Conservation (phyloP, 2,888 invertebrate genomes). For the Choristoneura rosaceana region DNA sequence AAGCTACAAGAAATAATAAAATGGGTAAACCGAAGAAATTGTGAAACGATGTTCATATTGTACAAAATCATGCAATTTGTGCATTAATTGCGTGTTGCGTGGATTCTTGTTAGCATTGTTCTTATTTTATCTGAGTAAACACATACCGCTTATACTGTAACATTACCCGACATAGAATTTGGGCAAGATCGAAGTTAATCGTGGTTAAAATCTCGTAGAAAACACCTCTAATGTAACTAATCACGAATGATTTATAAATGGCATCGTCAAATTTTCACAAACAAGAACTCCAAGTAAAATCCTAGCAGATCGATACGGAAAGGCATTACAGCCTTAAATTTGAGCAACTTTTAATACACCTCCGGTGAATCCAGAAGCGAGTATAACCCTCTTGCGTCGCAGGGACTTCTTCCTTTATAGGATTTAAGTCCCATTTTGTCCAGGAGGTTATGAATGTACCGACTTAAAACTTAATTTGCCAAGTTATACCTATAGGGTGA, state of each 20-base stretch:
- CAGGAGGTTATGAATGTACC: conserved; percentile 60
- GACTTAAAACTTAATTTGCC: conserved; percentile 80
- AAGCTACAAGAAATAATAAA: too few species aligned
- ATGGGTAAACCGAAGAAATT: too few species aligned
- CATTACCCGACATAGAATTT: too few species aligned
- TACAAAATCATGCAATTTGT: too few species aligned
- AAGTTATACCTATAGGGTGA: conserved; percentile 60
- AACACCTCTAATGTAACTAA: too few species aligned
- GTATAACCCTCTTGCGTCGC: conserved; percentile 45
- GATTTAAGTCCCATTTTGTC: conserved; percentile 60
- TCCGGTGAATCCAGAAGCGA: conserved; percentile 28
- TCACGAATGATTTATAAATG: background rate
- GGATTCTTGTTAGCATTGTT: too few species aligned
- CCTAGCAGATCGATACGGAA: background rate
- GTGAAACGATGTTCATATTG: too few species aligned
- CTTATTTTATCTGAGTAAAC: too few species aligned
- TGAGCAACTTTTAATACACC: conserved; percentile 21
- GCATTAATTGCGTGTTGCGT: too few species aligned
- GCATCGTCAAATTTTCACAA: background rate
- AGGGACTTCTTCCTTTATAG: conserved; percentile 57
- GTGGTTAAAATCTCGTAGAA: too few species aligned
- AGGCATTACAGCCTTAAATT: conserved; percentile 7
- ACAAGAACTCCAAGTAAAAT: background rate
- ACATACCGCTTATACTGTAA: too few species aligned
- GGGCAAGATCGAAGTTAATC: too few species aligned